Conservation (phyloP, 2,113 vertebrate genomes). For the Tyrannus savana region DNA sequence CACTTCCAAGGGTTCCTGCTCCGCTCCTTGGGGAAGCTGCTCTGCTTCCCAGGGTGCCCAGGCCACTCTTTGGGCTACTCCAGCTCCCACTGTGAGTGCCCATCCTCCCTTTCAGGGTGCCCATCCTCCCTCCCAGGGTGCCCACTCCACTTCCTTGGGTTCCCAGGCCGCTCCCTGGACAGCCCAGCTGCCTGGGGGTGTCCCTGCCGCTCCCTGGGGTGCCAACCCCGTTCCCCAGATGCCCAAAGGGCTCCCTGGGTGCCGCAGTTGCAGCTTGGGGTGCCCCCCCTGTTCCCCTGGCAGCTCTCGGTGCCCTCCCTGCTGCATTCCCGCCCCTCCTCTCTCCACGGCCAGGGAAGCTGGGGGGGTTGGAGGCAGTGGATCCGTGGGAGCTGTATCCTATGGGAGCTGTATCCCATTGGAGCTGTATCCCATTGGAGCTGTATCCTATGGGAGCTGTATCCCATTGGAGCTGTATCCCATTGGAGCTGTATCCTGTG, state of each 20-base stretch:
- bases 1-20: not conserved
- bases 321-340: rapidly evolving
- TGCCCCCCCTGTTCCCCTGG: rapidly evolving
- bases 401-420: too few relatives aligned
- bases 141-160: not conserved
- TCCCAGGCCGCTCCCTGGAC: not conserved
- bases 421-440: too few relatives aligned
- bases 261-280: not conserved
- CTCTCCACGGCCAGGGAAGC: not conserved
- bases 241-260: not conserved
- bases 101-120: not conserved
- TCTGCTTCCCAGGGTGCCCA: not conserved
- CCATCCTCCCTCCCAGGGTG: too few relatives aligned
- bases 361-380: not conserved
- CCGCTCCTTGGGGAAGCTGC: not conserved
- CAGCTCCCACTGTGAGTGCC: rapidly evolving
- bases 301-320: rapidly evolving
- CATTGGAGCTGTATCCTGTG: too few relatives aligned
- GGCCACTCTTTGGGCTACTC: not conserved
- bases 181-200: not conserved
- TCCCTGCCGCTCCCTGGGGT: not conserved
- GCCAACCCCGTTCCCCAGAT: not conserved
- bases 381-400: rapidly evolving
- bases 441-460: too few relatives aligned
- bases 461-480: too few relatives aligned